A percentile compares a stretch with the other conserved stretches of the same genome.
Evolutionary conservation across 2,797 vertebrate species (phyloP).

Genomic region (Hippocampus kuda): DNA sequence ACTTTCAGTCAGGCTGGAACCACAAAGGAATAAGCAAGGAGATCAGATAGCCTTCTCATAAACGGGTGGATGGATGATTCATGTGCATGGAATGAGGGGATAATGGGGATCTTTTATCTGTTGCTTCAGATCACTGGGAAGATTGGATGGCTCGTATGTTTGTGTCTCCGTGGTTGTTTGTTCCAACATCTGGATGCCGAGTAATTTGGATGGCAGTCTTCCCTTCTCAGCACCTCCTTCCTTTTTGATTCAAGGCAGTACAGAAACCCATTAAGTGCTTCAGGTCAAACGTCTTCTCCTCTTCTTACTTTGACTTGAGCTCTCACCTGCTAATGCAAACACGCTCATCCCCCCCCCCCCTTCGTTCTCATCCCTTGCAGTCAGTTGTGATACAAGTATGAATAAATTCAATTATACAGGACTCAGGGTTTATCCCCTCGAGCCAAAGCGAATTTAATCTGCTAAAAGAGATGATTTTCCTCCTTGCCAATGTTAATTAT

Average conservation of each 20-base stretch:
- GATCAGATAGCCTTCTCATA: not conserved
- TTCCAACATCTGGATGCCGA: conserved; percentile 52
- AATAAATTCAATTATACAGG: conserved; percentile 29
- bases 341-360: not conserved
- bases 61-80: conserved; percentile 7
- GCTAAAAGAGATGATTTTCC: conserved; percentile 12
- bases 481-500: conserved; percentile 12
- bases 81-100: conserved; percentile 8
- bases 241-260: not conserved
- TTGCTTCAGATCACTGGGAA: conserved; percentile 21
- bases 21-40: not conserved
- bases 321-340: not conserved
- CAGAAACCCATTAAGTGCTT: not conserved
- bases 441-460: conserved; percentile 26
- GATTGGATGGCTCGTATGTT: not conserved
- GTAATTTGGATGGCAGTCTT: conserved; percentile 18
- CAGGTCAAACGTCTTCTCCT: not conserved
- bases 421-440: conserved; percentile 8
- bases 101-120: conserved; percentile 16
- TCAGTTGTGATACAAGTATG: conserved; percentile 12
- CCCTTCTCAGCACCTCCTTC: not conserved
- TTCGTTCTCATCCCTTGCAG: conserved; percentile 2
- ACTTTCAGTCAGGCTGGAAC: not conserved
- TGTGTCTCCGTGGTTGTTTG: conserved; percentile 32
- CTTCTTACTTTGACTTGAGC: not conserved